Evolutionary conservation across 2,113 vertebrate species (phyloP), one percentile per base, ranked within the genome.

Genomic region (Leptodactylus fuscus): DNA sequence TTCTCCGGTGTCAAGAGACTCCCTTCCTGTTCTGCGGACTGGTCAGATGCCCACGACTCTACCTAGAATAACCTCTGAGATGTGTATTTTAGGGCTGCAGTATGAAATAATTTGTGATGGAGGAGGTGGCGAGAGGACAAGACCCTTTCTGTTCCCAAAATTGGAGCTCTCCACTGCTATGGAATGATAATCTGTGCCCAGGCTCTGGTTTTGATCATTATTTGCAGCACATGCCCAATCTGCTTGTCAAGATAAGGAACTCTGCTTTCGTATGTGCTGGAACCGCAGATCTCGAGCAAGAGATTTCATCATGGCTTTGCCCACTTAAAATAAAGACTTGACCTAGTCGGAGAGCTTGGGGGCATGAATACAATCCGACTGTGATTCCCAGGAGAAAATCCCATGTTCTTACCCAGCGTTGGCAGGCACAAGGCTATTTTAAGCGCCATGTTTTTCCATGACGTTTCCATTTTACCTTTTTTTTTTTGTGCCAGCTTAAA

Each of bases 371-470:
- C 7, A 4, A 29, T 13, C 77, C 53, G 11, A 3, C 53, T 36
- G 6, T 4, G 32, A 4, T 62, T 62, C 77, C 77, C 77, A 80
- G 53, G 34, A 80, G 51, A 38, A 32, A 12, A 3, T 44, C 18
- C 36, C 80, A 7, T 20, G 46, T 44, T 65, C 62, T 70, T 80
- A 70, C 62, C 75, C 75, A 62, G 55, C 41, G 49, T 75, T 62
- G 82, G 70, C 82, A 83, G 70, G 44, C 70, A 62, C 36, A 29
- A 5, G 36, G 24, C 83, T 85, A 85, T 79, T 79, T 85, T 80
- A 79, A 71, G 75, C 46, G 34, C 24, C 3, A 29, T 22, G 34
- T 69, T 29, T 55, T 85, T 85, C 83, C 83, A 80, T 85, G 83
- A 85, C 75, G 75, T 46, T 85, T 51, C 9, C 13, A 32, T 70